Conservation (phyloP, 2,888 invertebrate species). For the Caenorhabditis doughertyi region DNA sequence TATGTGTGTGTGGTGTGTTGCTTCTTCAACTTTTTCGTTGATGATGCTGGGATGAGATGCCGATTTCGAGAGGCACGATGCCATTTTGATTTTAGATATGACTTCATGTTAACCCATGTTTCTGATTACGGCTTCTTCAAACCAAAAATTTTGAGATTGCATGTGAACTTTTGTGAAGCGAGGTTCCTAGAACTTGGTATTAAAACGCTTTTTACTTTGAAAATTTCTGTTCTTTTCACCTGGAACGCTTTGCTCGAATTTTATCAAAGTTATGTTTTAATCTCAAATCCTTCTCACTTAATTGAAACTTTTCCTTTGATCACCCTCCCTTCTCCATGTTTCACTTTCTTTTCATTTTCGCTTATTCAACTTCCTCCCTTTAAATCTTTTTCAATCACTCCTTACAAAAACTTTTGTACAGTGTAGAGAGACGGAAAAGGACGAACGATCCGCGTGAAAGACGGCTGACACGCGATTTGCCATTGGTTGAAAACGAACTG, state of each 20-base stretch:
- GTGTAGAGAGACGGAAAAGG: slow-evolving; percentile 29
- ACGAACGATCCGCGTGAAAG: slow-evolving; percentile 47
- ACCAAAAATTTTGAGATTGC: too few relatives aligned
- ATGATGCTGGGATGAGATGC: slow-evolving; percentile 34
- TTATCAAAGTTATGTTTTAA: too few relatives aligned
- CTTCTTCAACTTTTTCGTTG: slow-evolving; percentile 60
- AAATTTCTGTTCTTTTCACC: too few relatives aligned
- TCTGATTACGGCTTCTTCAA: too few relatives aligned
- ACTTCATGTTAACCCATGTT: too few relatives aligned
- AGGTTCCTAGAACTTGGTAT: too few relatives aligned
- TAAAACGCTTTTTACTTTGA: too few relatives aligned
- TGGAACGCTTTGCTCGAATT: too few relatives aligned
- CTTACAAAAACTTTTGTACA: slow-evolving; percentile 27
- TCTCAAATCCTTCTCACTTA: too few relatives aligned
- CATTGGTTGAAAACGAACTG: slow-evolving; percentile 61
- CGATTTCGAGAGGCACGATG: slow-evolving; percentile 31
- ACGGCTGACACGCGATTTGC: slow-evolving; percentile 56
- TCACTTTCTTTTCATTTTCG: slow-evolving; percentile 9
- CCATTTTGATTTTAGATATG: too few relatives aligned
- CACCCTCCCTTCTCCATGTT: not conserved
- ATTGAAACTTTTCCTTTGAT: not conserved
- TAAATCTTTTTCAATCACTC: slow-evolving; percentile 19
- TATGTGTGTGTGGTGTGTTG: too few relatives aligned
- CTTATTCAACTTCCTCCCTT: slow-evolving; percentile 8
- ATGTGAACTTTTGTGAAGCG: too few relatives aligned